phyloP scores from a whole-genome alignment of 2,797 vertebrate genomes.

The Acrossocheilus wenchowensis region DNA sequence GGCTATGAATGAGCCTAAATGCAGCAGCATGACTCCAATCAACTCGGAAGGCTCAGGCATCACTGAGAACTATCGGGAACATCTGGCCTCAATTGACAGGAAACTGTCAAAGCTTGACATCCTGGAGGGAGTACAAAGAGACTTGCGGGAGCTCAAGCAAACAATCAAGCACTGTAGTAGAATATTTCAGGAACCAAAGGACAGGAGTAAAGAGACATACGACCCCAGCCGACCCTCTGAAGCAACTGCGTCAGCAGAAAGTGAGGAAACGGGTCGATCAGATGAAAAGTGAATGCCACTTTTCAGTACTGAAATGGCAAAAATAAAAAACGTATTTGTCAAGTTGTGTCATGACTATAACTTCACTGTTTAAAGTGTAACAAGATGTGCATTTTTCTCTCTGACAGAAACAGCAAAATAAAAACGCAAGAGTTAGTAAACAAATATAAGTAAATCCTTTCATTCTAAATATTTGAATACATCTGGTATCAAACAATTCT shows the following conservation, averaged over 20 bases:
- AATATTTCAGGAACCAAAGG: conserved; percentile 61
- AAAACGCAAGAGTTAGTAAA: background rate
- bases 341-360: background rate
- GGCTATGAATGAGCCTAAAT: conserved; percentile 48
- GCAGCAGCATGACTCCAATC: background rate
- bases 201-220: conserved; percentile 32
- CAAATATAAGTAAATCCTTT: background rate
- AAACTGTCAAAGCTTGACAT: conserved; percentile 75
- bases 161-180: conserved; percentile 63
- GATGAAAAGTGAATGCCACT: background rate
- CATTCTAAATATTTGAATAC: background rate
- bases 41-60: background rate
- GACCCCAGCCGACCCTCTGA: conserved; percentile 1
- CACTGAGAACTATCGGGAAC: conserved; percentile 26
- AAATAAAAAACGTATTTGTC: background rate
- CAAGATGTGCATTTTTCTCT: background rate
- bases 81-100: conserved; percentile 69
- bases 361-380: background rate
- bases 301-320: background rate
- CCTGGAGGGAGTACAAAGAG: conserved; percentile 70
- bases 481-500: background rate
- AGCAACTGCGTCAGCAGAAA: conserved; percentile 1
- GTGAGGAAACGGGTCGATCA: background rate
- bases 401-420: background rate
- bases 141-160: conserved; percentile 67